Conservation (phyloP, 2,888 invertebrate species). For the Lydus trimaculatus region DNA sequence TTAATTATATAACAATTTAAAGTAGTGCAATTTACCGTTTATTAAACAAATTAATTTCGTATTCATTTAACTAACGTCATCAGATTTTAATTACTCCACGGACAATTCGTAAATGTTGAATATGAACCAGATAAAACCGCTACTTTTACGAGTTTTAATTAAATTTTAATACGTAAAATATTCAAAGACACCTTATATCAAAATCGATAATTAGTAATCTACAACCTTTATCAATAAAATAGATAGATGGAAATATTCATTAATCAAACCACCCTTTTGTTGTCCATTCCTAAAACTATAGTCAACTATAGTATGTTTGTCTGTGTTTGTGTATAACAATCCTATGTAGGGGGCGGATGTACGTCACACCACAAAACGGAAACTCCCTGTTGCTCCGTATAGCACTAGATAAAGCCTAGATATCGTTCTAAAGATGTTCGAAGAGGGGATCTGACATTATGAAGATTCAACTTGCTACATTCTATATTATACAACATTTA, state of each 20-base stretch:
- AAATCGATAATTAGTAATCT: not conserved
- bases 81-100: constrained; percentile 15
- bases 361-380: constrained; percentile 29
- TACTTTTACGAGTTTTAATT: not conserved
- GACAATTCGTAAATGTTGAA: not conserved
- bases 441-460: constrained; percentile 22
- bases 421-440: constrained; percentile 22
- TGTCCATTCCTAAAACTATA: not conserved
- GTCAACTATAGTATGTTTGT: not conserved
- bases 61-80: constrained; percentile 13
- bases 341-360: constrained; percentile 21
- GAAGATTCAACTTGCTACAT: constrained; percentile 30
- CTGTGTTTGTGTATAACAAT: constrained; percentile 18
- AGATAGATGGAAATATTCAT: not conserved
- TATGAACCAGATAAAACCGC: not conserved
- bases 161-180: not conserved
- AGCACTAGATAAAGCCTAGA: constrained; percentile 23
- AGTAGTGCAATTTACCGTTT: constrained; percentile 12
- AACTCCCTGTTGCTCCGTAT: constrained; percentile 31
- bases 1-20: constrained; percentile 22
- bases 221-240: no score
- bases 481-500: not conserved
- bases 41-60: constrained; percentile 25
- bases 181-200: not conserved
- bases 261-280: not conserved